Base-by-base conservation (phyloP, 2,113 vertebrate species). In the Syrrhaptes paradoxus region DNA sequence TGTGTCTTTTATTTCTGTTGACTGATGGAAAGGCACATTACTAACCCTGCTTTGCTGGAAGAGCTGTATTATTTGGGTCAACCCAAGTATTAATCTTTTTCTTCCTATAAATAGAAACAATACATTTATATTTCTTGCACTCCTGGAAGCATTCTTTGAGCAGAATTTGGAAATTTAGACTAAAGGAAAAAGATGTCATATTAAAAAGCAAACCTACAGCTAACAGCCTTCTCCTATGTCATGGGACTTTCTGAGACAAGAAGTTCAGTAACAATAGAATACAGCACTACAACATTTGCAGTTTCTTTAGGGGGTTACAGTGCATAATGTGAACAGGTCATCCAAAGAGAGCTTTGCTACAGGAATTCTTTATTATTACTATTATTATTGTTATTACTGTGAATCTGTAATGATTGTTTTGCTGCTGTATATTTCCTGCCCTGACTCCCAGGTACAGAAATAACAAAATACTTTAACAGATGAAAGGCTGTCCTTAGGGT, bases 141-240 rank as follows among this genome's bases (percentile, higher is more conserved):
- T 4, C 38, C 51, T 93, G 21, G 24, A 81, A 94, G 48, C 55
- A 74, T 74, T 80, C 26, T 90, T 90, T 67, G 51, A 81, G 20
- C 7, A 66, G 21, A 89, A 66, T 85, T 82, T 89, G 52, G 34
- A 93, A 90, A 92, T 84, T 78, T 43, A 92, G 28, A 92, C 57
- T 79, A 89, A 96, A 89, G 15, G 36, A 57, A 79, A 87, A 94
- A 79, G 36, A 92, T 38, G 18, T 32, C 24, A 24, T 81, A 48
- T n/a, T 70, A 66, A 82, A 91, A 92, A 91, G 25, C 36, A 89
- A 78, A 71, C 85, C 52, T 83, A n/a, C 67, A 91, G 83, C 76
- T 93, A 93, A 71, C 13, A 89, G 17, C 7, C 32, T 70, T 85
- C 29, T 91, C 34, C 34, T 63, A 11, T 38, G n/a, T 3, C 41